phyloP scores from a whole-genome alignment of 1,140 invertebrate genomes.

The Lerema accius region DNA sequence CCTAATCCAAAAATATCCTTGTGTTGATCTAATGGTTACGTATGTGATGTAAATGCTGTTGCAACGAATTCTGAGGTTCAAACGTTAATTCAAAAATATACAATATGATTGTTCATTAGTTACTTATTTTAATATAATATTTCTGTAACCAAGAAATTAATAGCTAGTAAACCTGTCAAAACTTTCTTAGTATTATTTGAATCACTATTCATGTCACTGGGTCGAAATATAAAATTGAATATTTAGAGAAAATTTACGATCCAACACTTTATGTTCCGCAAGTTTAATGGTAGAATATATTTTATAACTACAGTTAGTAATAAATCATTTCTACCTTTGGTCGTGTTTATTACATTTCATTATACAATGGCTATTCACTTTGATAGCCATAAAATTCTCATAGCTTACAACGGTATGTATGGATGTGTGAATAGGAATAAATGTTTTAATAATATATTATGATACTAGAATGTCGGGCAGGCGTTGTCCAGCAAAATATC shows the following conservation, averaged over 20 bases:
- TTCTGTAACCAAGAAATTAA: neutral
- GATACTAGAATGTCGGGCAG: too few relatives aligned
- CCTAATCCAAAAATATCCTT: too few relatives aligned
- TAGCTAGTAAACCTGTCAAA: neutral
- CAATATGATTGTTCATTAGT: too few relatives aligned
- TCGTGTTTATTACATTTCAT: constrained; percentile 10
- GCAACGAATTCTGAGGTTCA: too few relatives aligned
- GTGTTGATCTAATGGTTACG: too few relatives aligned
- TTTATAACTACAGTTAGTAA: neutral
- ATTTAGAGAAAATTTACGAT: neutral
- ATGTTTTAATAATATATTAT: neutral
- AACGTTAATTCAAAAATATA: too few relatives aligned
- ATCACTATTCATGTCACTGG: neutral
- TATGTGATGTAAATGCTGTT: too few relatives aligned
- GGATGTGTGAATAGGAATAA: too few relatives aligned
- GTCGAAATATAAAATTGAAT: neutral
- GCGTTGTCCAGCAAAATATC: too few relatives aligned
- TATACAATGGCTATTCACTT: constrained; percentile 12
- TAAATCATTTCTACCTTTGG: constrained; percentile 8
- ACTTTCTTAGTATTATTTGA: neutral
- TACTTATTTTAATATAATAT: too few relatives aligned
- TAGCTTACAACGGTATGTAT: neutral
- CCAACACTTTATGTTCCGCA: neutral
- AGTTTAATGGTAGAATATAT: neutral
- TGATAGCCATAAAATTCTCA: constrained; percentile 15